Evolutionary conservation across 1,140 invertebrate species (phyloP), one percentile per base, ranked within the genome.

Genomic region (Lordiphosa collinella): DNA sequence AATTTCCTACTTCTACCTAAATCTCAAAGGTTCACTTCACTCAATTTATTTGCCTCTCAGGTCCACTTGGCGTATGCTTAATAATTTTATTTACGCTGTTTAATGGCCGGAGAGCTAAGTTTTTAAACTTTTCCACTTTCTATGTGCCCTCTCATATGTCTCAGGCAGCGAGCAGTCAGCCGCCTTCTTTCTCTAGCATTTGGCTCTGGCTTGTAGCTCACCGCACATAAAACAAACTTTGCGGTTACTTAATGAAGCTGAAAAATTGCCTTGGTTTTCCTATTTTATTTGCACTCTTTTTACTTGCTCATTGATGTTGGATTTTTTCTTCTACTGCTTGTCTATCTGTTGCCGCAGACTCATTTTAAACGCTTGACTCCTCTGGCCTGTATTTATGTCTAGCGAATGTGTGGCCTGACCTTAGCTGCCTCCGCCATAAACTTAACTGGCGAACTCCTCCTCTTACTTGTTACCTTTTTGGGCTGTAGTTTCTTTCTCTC

Each of bases 221-320:
- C 69, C 59, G 63, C 72, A 69, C 55, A 75, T 75, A 69, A 75
- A 75, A 73, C 64, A 75, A 75, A 75, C 72, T 74, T 75, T 75
- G 72, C 60, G 70, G 72, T 68, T 69, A 75, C 65, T 73, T 74
- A 75, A 75, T 75, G 70, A 75, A 75, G 72, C 72, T 75, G 72
- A 75, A 75, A 75, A 75, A 75, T 72, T 73, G 64, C 69, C 47
- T 74, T 51, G 63, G 69, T 59, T 73, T 74, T 67, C 54, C 35
- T 72, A 72, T 74, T 74, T 72, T 72, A 72, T 74, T 72, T 74
- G 68, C 58, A 72, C 62, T 64, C 13, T 32, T 32, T 48, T 41
- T 47, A 32, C 41, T 35, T 63, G 22, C 40, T 43, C 14, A 37
- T 51, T 51, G 47, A 52, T 64, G 62, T 71, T 71, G 58, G 46